Base-by-base conservation (phyloP, 2,797 vertebrate genomes). In the Mormyrops boulengeri region DNA sequence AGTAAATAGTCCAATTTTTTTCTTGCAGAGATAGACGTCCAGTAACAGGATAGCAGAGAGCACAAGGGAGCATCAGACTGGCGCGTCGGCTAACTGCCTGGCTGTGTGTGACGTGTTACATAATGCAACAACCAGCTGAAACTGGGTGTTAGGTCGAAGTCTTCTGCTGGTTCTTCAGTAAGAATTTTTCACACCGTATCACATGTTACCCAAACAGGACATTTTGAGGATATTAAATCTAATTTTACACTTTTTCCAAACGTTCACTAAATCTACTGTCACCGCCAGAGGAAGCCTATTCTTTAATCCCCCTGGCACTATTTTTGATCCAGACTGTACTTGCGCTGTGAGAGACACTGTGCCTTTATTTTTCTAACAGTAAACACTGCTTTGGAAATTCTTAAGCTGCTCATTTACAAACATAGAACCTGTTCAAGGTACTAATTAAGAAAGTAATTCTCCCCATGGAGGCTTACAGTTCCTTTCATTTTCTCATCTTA, bases 321-420 rank as follows among this genome's bases (percentile, higher is more conserved):
- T 19, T 22, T 88, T 41, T 88, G 38, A 62, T 69, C 55, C 86
- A 26, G 47, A 22, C 22, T 52, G 11, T 49, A 26, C 66, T 30
- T 87, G 52, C 38, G 19, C 47, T 38, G 84, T 57, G 9, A 17
- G 47, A 41, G 9, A 41, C 49, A 14, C n/a, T 38, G 60, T 34
- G 85, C 19, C 22, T 55, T 49, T 73, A 60, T 50, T 87, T 87
- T 57, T 73, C 89, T 53, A 44, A 22, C 49, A 22, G 60, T 62
- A 87, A 87, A 77, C 85, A 26, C 38, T 7, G 26, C 11, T n/a
- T 55, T 44, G 57, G 73, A 55, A 55, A 89, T 34, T 52, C 60
- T 84, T 66, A 82, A 85, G 82, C 55, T 85, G 88, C 41, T 44
- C 47, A 38, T 55, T 87, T 69, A 38, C 47, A 89, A 89, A 82